Percentiles rank a stretch among this genome's conserved stretches.
Conservation (phyloP, 35 echinoderm and acorn worm species). For the Apostichopus japonicus region DNA sequence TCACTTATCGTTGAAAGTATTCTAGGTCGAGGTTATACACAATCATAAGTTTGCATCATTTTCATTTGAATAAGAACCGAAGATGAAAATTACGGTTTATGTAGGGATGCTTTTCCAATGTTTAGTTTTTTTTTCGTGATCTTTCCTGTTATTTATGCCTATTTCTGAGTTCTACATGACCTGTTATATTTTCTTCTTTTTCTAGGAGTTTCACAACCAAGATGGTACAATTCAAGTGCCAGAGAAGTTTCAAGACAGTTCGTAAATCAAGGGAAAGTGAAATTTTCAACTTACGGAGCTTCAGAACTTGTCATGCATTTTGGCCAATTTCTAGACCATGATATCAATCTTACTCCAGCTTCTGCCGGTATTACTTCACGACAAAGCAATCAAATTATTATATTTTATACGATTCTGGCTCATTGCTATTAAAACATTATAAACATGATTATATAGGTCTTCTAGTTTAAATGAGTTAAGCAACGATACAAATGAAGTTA, state of each 20-base stretch:
- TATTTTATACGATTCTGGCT: too few relatives aligned
- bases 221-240: neutral
- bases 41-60: too few relatives aligned
- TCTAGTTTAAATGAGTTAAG: neutral
- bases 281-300: conserved; percentile 9
- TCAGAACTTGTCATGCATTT: neutral
- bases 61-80: too few relatives aligned
- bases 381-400: too few relatives aligned
- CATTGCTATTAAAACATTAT: too few relatives aligned
- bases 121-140: too few relatives aligned
- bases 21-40: too few relatives aligned
- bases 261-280: neutral
- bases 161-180: neutral
- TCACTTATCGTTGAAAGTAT: too few relatives aligned
- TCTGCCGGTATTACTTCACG: neutral
- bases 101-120: too few relatives aligned
- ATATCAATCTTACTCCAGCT: conserved; percentile 24
- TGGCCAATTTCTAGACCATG: neutral
- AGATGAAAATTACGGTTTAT: too few relatives aligned
- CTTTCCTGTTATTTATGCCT: too few relatives aligned
- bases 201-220: neutral
- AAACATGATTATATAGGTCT: neutral
- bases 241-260: neutral
- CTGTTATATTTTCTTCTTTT: too few relatives aligned
- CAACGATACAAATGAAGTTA: neutral